Evolutionary conservation across 2,888 invertebrate genomes (phyloP), one percentile per base, ranked within the genome.

Genomic region (Ernsta delagoae): DNA sequence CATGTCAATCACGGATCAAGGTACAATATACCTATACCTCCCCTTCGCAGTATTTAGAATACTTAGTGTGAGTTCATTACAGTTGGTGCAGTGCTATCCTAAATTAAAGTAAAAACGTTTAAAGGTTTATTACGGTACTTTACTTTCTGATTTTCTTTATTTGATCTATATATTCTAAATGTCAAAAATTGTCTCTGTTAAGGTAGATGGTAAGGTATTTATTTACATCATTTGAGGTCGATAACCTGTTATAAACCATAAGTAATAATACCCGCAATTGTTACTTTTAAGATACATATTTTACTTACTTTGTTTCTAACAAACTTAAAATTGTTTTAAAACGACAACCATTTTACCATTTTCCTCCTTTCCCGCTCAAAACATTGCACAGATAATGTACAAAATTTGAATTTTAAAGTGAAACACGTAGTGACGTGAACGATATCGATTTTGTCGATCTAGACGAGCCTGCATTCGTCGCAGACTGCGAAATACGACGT

Each of bases 1-100:
- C 73, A 76, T 75, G 72, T 74, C 73, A 72, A 75, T 74, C 78
- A 78, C 75, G 78, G 70, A 70, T 70, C 69, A 65, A 62, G 69
- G 34, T 64, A 73, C 73, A 74, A 74, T 72, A 53, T 70, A 65
- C 65, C 31, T 31, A 31, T 31, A 8, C 9, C 41, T 43, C 43
- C 8, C 43, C 12, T 59, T 8, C 9, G 39, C 24, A 41, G 39
- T 39, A 5, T 45, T 45, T 45, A 43, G 11, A 31, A 31, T 31
- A 16, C 16, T 16, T 16, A 31, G 31, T 31, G 31, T 31, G 4
- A 31, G 31, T 4, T 31, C 31, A 31, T 31, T 31, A 31, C 31
- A 31, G 31, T 31, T 31, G 31, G 31, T 31, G 31, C 31, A 4
- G 3, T 31, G 31, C 31, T 31, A 31, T 31, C 31, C 31, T 31